phyloP scores from a whole-genome alignment of 92 coral and sea anemone genomes.

The Siderastrea radians region DNA sequence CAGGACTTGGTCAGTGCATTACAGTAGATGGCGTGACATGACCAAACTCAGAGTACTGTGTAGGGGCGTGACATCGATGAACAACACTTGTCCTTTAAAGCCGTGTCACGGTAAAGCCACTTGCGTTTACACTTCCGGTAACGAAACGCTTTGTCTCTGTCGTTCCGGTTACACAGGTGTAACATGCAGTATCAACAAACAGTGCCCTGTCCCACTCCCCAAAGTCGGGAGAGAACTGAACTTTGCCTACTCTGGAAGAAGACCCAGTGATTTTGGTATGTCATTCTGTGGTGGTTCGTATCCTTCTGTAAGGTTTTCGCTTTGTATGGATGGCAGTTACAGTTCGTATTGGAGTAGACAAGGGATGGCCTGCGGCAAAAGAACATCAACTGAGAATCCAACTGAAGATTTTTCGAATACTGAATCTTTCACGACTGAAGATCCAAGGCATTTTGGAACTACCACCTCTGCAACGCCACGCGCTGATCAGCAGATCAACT shows the following conservation, averaged over 20 bases:
- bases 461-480: neutral
- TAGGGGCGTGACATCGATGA: conserved; percentile 67
- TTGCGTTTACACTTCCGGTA: conserved; percentile 76
- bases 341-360: conserved; percentile 22
- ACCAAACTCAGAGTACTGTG: conserved; percentile 48
- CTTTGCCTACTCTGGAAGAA: neutral
- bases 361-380: conserved; percentile 33
- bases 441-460: neutral
- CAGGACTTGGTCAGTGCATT: conserved; percentile 58
- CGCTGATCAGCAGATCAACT: conserved; percentile 21
- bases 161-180: conserved; percentile 53
- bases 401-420: neutral
- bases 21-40: conserved; percentile 53
- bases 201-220: conserved; percentile 42
- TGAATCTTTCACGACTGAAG: neutral
- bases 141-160: conserved; percentile 84
- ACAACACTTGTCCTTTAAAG: conserved; percentile 44
- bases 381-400: too few species aligned
- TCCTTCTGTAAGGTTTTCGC: conserved; percentile 53
- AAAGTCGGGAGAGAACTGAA: conserved; percentile 10
- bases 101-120: conserved; percentile 65
- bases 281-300: conserved; percentile 57
- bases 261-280: conserved; percentile 67
- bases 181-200: conserved; percentile 47
- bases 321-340: conserved; percentile 53